Percentiles rank a stretch among this genome's conserved stretches.
Evolutionary conservation across 1,140 invertebrate genomes (phyloP).

Genomic region (Heliothis virescens): DNA sequence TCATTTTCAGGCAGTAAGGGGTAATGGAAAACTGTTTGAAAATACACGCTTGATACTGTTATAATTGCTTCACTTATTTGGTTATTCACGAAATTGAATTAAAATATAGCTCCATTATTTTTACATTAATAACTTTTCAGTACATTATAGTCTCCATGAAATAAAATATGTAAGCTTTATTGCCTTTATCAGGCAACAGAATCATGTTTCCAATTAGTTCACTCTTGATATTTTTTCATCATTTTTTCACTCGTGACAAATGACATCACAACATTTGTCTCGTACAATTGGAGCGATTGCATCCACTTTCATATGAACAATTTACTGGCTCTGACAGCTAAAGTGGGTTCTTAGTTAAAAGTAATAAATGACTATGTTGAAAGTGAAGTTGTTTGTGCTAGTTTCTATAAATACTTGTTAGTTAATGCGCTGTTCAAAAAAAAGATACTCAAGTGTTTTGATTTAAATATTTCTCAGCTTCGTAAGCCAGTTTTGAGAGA

Average conservation of each 20-base stretch:
- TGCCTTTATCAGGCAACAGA: neutral
- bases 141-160: neutral
- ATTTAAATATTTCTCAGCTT: too few relatives aligned
- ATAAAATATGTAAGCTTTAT: neutral
- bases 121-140: too few relatives aligned
- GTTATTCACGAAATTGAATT: neutral
- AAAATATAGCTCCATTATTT: neutral
- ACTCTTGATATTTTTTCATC: neutral
- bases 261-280: conserved; percentile 3
- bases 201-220: neutral
- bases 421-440: too few relatives aligned
- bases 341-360: conserved; percentile 16
- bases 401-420: too few relatives aligned
- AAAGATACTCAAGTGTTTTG: too few relatives aligned
- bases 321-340: conserved; percentile 21
- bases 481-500: too few relatives aligned
- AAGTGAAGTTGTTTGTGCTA: neutral
- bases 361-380: neutral
- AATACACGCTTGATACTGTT: neutral
- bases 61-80: conserved; percentile 8
- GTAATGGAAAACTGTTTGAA: conserved; percentile 3
- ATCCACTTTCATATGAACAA: conserved; percentile 39
- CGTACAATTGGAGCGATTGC: conserved; percentile 33
- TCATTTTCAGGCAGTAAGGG: conserved; percentile 53
- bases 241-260: neutral